Conservation (phyloP, 53 echinoderm and acorn worm genomes). For the Holothuria scabra region DNA sequence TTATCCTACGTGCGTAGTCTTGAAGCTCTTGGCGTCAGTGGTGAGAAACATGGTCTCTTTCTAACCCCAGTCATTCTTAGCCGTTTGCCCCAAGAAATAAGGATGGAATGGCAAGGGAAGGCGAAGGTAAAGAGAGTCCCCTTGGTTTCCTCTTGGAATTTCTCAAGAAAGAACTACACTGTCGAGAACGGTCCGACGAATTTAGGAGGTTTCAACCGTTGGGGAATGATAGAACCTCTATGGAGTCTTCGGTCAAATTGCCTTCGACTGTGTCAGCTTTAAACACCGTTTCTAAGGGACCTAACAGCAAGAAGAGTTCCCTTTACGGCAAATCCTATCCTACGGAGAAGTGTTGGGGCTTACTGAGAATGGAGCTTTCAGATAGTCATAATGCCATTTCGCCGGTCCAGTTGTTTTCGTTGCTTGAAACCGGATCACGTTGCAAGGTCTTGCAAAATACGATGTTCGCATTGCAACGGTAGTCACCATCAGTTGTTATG, state of each 20-base stretch:
- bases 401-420: not conserved
- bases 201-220: not conserved
- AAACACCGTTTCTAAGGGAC: not conserved
- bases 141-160: not conserved
- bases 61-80: not conserved
- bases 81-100: not conserved
- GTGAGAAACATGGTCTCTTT: conserved; percentile 6
- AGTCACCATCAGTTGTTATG: not conserved
- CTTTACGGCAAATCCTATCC: not conserved
- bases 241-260: not conserved
- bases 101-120: conserved; percentile 21
- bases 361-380: too few relatives aligned
- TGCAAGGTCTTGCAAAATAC: not conserved
- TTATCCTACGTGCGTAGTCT: not conserved
- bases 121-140: not conserved
- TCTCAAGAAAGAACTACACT: too few relatives aligned
- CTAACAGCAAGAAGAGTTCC: not conserved
- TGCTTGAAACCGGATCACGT: not conserved
- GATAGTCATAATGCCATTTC: too few relatives aligned
- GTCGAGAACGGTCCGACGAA: not conserved
- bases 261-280: conserved; percentile 20
- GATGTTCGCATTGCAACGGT: conserved; percentile 11
- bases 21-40: conserved; percentile 7
- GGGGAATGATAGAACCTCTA: not conserved
- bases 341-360: not conserved